Evolutionary conservation across 2,888 invertebrate genomes (phyloP).

Genomic region (Amorpha juglandis): DNA sequence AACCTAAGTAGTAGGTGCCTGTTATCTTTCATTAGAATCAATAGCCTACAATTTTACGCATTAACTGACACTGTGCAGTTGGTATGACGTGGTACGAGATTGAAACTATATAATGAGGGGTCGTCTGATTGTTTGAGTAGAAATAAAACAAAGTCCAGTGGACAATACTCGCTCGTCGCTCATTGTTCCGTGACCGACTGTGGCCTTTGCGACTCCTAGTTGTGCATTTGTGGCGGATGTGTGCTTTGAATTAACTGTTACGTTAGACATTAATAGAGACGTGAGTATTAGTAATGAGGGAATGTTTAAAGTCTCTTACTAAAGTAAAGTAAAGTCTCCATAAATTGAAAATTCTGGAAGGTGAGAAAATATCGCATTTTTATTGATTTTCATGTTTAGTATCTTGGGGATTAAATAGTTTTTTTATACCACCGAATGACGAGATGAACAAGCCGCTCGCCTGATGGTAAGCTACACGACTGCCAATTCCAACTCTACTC

Average conservation of each 20-base stretch:
- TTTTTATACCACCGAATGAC: no score
- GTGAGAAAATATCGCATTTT: no score
- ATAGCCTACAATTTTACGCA: constrained; percentile 6
- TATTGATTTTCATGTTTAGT: no score
- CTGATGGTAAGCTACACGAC: no score
- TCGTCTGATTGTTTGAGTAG: constrained; percentile 17
- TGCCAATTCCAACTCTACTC: no score
- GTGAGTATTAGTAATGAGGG: neutral
- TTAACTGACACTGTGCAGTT: neutral
- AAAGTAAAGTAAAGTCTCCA: no score
- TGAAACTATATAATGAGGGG: neutral
- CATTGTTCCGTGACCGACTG: constrained; percentile 4
- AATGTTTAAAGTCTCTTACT: no score
- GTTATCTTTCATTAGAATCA: no score
- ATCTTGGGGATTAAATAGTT: no score
- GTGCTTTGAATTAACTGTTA: neutral
- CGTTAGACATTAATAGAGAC: neutral
- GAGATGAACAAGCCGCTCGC: no score
- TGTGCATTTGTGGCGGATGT: neutral
- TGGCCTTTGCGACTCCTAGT: neutral
- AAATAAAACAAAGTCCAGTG: neutral
- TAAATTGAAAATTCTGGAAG: no score
- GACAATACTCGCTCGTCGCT: constrained; percentile 1
- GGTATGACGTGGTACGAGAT: neutral
- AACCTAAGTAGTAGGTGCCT: no score